Conservation (phyloP, 2,113 vertebrate species). For the Odontophorus gujanensis region DNA sequence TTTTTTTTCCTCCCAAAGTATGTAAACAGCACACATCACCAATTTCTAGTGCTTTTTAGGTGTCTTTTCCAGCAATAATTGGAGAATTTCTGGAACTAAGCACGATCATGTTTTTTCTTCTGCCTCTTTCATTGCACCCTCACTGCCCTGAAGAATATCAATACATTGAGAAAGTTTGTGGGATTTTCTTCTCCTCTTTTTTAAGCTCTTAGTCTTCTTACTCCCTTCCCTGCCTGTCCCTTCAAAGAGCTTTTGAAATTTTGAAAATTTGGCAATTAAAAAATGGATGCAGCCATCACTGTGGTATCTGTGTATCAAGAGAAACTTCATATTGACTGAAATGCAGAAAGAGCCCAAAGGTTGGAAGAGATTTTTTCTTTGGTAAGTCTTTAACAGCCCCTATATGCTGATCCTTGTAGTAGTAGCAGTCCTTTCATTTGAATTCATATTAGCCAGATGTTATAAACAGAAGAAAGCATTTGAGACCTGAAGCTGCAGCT, state of each 20-base stretch:
- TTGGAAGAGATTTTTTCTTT: background rate
- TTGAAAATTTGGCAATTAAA: constrained; percentile 2
- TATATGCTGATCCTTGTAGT: background rate
- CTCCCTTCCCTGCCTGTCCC: background rate
- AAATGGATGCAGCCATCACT: background rate
- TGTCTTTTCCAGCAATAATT: constrained; percentile 72
- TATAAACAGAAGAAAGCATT: background rate
- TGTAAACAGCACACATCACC: constrained; percentile 77
- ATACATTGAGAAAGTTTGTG: constrained; percentile 39
- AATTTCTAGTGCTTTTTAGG: constrained; percentile 76
- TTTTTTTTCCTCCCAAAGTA: constrained; percentile 19
- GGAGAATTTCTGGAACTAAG: constrained; percentile 75
- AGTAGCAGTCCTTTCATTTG: background rate
- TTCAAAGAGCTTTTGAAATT: background rate
- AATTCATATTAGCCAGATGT: background rate
- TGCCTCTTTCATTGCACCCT: background rate
- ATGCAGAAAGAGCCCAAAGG: background rate
- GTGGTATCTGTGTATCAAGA: background rate
- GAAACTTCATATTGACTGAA: background rate
- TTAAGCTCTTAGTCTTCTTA: background rate
- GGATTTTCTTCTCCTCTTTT: background rate
- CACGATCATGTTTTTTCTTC: constrained; percentile 41
- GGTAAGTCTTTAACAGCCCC: background rate
- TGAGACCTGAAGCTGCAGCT: background rate
- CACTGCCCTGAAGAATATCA: constrained; percentile 40